Base-by-base conservation (phyloP, 1,140 invertebrate genomes). In the Maconellicoccus hirsutus region DNA sequence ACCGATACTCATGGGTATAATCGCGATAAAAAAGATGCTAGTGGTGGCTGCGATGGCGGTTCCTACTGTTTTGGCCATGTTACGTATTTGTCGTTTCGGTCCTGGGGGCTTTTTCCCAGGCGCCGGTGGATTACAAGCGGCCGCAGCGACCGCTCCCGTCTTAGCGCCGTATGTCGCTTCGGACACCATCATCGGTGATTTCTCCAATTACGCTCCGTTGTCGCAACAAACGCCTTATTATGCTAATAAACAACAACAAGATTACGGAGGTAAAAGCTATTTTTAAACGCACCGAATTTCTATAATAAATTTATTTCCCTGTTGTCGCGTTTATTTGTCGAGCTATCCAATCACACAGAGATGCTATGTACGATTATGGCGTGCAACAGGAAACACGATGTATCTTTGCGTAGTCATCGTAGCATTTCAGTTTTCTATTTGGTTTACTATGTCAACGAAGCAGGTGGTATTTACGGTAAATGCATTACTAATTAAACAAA, bases 1-100 rank as follows among this genome's bases (percentile, higher is more conserved):
- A 4, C 84, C 87, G 0, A 83, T 87, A 12, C 81, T 88, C 12
- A 77, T 87, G 2, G 82, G 82, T 1, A 83, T 88, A 0, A 81
- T 88, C 72, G 81, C 87, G 74, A 86, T 88, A 71, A 89, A 89
- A 79, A 89, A 88, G 73, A 77, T 89, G 8, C 77, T 88, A 8
- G 77, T 88, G 1, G 73, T 87, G 0, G 85, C 82, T 0, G 86
- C 86, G 0, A 73, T 88, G 21, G 77, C 87, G 23, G 75, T 86
- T 6, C 86, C 87, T 0, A 82, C 84, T 22, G 74, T 88, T 33
- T 75, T 88, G 1, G 82, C 82, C 16, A 84, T 84, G 42, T 76
- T 87, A 3, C 72, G 73, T 12, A 52, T 73, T 38, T 73, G 72
- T 22, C 63, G 73, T 23, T 66, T 66, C 16, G 22, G 22, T 25